Percentiles rank a stretch among this genome's conserved stretches.
phyloP scores from a whole-genome alignment of 2,113 vertebrate species.

The Ailuropoda melanoleuca region DNA sequence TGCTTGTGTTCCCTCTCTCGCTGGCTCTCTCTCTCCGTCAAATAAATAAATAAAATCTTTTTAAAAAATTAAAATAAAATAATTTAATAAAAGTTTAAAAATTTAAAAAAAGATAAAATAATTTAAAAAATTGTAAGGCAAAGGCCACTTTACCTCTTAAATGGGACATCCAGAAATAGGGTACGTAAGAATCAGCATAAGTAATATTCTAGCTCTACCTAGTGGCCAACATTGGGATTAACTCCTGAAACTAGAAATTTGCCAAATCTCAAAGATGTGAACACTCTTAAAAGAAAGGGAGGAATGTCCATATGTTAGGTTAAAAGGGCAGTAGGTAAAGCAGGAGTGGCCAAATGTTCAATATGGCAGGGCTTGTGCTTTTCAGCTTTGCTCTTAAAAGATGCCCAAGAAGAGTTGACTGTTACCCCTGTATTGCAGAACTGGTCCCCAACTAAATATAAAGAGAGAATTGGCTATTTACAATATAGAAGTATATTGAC shows the following conservation, averaged over 20 bases:
- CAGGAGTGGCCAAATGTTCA: not conserved
- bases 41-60: no score
- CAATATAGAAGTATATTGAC: not conserved
- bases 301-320: not conserved
- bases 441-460: not conserved
- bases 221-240: not conserved
- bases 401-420: not conserved
- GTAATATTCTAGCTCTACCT: conserved; percentile 2
- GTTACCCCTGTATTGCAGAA: not conserved
- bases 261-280: not conserved
- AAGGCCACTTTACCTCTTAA: not conserved
- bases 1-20: no score
- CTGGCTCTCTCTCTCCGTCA: no score
- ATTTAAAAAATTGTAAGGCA: not conserved
- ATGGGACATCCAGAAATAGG: not conserved
- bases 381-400: not conserved
- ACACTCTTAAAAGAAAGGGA: not conserved
- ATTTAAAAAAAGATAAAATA: not conserved
- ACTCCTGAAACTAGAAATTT: not conserved
- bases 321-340: not conserved
- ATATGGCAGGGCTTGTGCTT: not conserved
- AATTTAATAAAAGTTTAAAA: not conserved
- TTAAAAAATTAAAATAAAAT: not conserved
- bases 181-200: not conserved
- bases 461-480: not conserved